Conservation (phyloP, 2,888 invertebrate species). For the Hanleya hanleyi region DNA sequence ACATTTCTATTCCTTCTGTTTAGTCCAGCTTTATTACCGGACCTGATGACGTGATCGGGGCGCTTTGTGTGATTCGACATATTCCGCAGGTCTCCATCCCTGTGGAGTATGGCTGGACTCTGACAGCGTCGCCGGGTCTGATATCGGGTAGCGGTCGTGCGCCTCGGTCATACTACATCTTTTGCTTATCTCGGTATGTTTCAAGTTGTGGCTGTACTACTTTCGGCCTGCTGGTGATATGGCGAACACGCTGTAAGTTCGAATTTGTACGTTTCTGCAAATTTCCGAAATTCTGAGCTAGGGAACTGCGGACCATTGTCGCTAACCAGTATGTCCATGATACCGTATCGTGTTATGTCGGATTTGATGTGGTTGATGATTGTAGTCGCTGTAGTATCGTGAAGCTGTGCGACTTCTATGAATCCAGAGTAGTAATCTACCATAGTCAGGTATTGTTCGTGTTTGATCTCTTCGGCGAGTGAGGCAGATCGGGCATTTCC, state of each 20-base stretch:
- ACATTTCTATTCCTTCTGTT: too few species aligned
- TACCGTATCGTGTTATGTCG: constrained; percentile 37
- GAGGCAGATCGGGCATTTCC: constrained; percentile 13
- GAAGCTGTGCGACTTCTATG: constrained; percentile 14
- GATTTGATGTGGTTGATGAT: constrained; percentile 21
- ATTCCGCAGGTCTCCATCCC: too few species aligned
- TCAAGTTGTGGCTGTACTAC: too few species aligned
- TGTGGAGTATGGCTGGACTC: too few species aligned
- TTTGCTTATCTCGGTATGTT: too few species aligned
- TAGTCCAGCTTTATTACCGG: too few species aligned
- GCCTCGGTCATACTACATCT: too few species aligned
- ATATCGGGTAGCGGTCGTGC: too few species aligned
- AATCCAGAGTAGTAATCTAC: constrained; percentile 29
- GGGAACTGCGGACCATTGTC: constrained; percentile 43
- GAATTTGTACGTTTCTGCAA: constrained; percentile 14
- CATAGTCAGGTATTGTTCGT: constrained; percentile 20
- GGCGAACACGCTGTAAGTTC: constrained; percentile 30
- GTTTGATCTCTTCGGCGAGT: constrained; percentile 1
- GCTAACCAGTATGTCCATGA: constrained; percentile 29
- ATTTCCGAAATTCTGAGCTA: constrained; percentile 31
- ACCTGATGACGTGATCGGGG: too few species aligned
- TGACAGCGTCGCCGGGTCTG: too few species aligned
- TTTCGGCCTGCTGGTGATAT: constrained; percentile 38
- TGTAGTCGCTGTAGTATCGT: constrained; percentile 4
- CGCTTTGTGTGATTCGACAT: too few species aligned